phyloP scores from a whole-genome alignment of 2,797 vertebrate species.

The Epinephelus malabaricus region DNA sequence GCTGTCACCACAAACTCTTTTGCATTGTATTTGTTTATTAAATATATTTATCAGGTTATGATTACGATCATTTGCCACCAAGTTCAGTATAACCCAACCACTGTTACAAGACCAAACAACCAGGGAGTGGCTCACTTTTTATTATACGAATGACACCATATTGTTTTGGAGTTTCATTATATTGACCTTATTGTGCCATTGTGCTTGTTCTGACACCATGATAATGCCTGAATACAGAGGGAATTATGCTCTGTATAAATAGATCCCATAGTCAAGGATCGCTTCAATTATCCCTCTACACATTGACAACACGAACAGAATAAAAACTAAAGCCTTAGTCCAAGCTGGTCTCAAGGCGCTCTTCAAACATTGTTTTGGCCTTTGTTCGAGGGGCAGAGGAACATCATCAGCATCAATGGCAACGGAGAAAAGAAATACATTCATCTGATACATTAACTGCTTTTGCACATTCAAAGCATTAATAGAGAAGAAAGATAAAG shows the following conservation, averaged over 20 bases:
- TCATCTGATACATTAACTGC: slow-evolving; percentile 73
- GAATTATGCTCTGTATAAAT: slow-evolving; percentile 87
- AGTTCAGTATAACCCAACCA: slow-evolving; percentile 37
- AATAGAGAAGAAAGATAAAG: slow-evolving; percentile 4
- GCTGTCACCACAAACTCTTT: neutral
- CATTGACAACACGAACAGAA: slow-evolving; percentile 83
- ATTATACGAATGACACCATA: slow-evolving; percentile 82
- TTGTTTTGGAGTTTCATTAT: slow-evolving; percentile 87
- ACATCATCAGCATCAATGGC: slow-evolving; percentile 78
- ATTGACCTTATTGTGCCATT: slow-evolving; percentile 88
- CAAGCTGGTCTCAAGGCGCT: slow-evolving; percentile 84
- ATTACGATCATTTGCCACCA: slow-evolving; percentile 23
- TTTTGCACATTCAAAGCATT: slow-evolving; percentile 56
- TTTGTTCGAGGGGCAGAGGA: slow-evolving; percentile 78
- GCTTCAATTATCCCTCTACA: slow-evolving; percentile 86
- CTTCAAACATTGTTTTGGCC: slow-evolving; percentile 81
- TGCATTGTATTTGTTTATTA: slow-evolving; percentile 4
- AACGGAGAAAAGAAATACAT: slow-evolving; percentile 71
- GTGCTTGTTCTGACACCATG: slow-evolving; percentile 84
- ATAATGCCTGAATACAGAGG: slow-evolving; percentile 86
- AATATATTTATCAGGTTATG: slow-evolving; percentile 22
- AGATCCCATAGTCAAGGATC: slow-evolving; percentile 85
- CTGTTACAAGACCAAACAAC: slow-evolving; percentile 66
- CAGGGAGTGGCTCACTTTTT: slow-evolving; percentile 71
- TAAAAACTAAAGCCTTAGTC: slow-evolving; percentile 83